phyloP scores from a whole-genome alignment of 37 sponge, comb jelly and placozoan genomes.

The Mnemiopsis leidyi region DNA sequence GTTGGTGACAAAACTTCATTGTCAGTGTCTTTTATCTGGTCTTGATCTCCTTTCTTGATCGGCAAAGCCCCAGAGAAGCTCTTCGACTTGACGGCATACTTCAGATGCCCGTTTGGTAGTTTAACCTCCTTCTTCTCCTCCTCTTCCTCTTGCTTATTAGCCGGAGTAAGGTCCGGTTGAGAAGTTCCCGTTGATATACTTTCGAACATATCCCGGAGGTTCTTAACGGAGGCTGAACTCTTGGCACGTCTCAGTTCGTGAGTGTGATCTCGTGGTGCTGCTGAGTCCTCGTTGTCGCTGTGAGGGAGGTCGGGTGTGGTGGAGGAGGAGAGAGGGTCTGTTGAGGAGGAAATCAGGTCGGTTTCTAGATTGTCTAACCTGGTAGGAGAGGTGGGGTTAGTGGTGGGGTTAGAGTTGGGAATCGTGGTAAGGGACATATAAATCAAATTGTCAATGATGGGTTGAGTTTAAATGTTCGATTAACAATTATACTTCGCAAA shows the following conservation, averaged over 20 bases:
- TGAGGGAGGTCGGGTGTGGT: not conserved
- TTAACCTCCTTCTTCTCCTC: not conserved
- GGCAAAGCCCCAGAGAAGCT: slow-evolving; percentile 6
- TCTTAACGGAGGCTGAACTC: not conserved
- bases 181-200: slow-evolving; percentile 51
- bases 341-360: not conserved
- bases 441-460: too few relatives aligned
- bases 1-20: not conserved
- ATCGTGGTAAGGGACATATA: too few relatives aligned
- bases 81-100: not conserved
- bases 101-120: not conserved
- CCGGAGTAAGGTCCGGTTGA: not conserved
- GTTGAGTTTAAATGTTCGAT: too few relatives aligned
- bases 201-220: slow-evolving; percentile 38
- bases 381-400: too few relatives aligned
- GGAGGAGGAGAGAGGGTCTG: not conserved
- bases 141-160: not conserved
- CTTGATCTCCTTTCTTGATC: not conserved
- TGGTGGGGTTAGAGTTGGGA: too few relatives aligned
- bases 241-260: slow-evolving; percentile 52
- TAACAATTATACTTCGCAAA: too few relatives aligned
- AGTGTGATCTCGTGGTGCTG: not conserved
- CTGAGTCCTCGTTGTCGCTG: not conserved
- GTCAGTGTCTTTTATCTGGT: not conserved
- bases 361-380: not conserved